A percentile compares a stretch with the other conserved stretches of the same genome.
These are phyloP conservation scores for Mustela lutreola DNA, from an alignment of 2,113 vertebrate genomes.

Conservation along the genomic window DNA sequence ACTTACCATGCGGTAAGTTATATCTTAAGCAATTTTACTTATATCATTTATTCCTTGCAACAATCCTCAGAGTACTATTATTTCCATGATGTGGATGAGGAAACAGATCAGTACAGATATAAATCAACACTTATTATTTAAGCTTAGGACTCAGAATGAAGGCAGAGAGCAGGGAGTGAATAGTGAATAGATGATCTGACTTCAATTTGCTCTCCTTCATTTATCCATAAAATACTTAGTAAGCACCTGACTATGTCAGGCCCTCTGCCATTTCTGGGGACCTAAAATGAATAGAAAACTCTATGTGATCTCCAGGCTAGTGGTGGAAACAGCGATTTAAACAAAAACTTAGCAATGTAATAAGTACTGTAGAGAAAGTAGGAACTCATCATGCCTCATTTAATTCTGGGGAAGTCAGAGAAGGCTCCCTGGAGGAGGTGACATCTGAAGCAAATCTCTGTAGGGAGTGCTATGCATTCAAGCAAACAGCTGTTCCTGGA, in stretches of 20 bases:
- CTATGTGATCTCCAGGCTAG: background rate
- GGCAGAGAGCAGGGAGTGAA: background rate
- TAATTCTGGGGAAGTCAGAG: background rate
- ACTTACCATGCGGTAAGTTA: background rate
- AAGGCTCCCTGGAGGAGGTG: background rate
- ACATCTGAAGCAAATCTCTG: background rate
- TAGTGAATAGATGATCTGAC: background rate
- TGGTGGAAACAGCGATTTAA: background rate
- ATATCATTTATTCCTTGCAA: background rate
- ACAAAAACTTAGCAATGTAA: background rate
- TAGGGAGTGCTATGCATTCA: background rate
- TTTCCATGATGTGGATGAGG: background rate
- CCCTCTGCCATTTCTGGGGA: slow-evolving; percentile 27
- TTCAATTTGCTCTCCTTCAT: slow-evolving; percentile 12
- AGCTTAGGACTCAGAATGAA: slow-evolving; percentile 10
- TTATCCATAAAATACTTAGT: slow-evolving; percentile 23
- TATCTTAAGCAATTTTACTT: background rate
- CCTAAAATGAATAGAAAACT: slow-evolving; percentile 1
- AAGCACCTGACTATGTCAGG: background rate
- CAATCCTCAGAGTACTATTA: background rate
- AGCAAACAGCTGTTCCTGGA: background rate
- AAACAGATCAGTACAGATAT: background rate
- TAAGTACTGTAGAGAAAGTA: background rate
- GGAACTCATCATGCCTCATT: background rate
- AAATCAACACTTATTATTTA: slow-evolving; percentile 7